A percentile compares a stretch with the other conserved stretches of the same genome.
These are phyloP conservation scores for Eurytemora carolleeae DNA, from an alignment of 1,140 invertebrate species.

Conservation along the genomic window DNA sequence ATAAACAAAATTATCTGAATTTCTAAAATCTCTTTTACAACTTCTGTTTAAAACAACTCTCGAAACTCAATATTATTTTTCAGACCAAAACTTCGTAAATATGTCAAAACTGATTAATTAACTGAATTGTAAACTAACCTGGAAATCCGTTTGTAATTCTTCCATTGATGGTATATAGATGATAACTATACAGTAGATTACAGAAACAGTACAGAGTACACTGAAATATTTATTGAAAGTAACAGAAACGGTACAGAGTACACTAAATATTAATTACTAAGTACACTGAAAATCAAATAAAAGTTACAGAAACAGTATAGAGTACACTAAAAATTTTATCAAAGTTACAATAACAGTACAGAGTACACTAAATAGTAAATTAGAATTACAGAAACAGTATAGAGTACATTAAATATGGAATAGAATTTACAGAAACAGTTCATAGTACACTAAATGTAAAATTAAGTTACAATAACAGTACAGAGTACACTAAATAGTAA, in stretches of 20 bases:
- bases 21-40: too few relatives aligned
- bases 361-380: neutral
- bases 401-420: neutral
- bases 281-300: neutral
- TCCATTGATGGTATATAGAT: neutral
- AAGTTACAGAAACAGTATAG: neutral
- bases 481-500: too few relatives aligned
- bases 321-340: neutral
- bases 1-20: too few relatives aligned
- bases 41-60: too few relatives aligned
- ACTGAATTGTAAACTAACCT: too few relatives aligned
- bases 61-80: too few relatives aligned
- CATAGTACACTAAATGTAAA: too few relatives aligned
- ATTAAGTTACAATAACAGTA: too few relatives aligned
- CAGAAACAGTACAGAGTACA: neutral
- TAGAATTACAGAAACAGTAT: neutral
- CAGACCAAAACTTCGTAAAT: too few relatives aligned
- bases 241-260: too few relatives aligned
- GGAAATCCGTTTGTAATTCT: neutral
- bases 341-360: neutral
- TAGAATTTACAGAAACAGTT: too few relatives aligned
- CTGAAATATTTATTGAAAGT: neutral
- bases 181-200: neutral
- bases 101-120: too few relatives aligned
- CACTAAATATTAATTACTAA: neutral